Evolutionary conservation across 2,113 vertebrate genomes (phyloP).

Genomic region (Sinocyclocheilus maitianheensis): DNA sequence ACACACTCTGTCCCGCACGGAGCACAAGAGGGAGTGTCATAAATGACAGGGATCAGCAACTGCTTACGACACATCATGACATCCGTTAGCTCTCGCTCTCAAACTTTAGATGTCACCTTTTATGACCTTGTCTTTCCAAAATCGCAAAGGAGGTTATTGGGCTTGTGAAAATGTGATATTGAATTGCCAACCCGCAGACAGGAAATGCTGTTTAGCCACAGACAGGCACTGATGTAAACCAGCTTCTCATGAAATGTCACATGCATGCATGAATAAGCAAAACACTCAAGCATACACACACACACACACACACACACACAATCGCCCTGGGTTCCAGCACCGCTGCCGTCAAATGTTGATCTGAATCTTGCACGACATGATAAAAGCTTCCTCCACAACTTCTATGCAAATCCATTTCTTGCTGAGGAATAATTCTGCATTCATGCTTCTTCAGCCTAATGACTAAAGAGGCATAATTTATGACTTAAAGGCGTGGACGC

Average conservation of each 20-base stretch:
- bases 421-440: not conserved
- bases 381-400: slow-evolving; percentile 21
- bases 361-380: not conserved
- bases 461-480: slow-evolving; percentile 4
- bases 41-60: not conserved
- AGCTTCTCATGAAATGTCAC: slow-evolving; percentile 39
- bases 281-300: slow-evolving; percentile 11
- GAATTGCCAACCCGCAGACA: not conserved
- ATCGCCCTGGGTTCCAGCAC: slow-evolving; percentile 22
- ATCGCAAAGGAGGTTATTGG: slow-evolving; percentile 1
- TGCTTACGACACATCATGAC: not conserved
- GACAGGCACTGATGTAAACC: slow-evolving; percentile 21
- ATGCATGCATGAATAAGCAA: slow-evolving; percentile 50
- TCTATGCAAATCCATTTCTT: not conserved
- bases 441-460: not conserved
- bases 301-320: not conserved
- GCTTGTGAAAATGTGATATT: slow-evolving; percentile 21
- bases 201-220: slow-evolving; percentile 6
- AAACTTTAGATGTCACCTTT: slow-evolving; percentile 20
- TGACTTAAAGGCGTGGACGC: not conserved
- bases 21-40: not conserved
- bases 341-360: slow-evolving; percentile 7
- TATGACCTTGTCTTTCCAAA: slow-evolving; percentile 17
- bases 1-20: not conserved
- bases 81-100: not conserved